A percentile compares a stretch with the other conserved stretches of the same genome.
Evolutionary conservation across 2,797 vertebrate genomes (phyloP).

Genomic region (Gymnothorax javanicus): DNA sequence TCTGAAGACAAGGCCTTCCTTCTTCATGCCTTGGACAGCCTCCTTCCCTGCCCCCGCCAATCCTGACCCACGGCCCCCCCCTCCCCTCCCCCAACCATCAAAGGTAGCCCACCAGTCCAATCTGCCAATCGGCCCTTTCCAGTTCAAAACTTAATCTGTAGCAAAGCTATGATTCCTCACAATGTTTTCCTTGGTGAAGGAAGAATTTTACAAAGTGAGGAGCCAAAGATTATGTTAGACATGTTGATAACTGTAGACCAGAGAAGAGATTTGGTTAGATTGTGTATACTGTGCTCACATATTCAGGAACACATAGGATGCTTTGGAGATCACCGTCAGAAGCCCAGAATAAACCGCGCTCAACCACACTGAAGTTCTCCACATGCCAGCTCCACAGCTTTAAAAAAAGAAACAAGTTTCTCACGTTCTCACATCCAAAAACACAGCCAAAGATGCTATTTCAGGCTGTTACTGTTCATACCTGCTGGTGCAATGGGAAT

Average conservation of each 20-base stretch:
- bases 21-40: not conserved
- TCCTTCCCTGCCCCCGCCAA: not conserved
- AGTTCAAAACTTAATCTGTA: not conserved
- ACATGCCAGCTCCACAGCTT: conserved; percentile 52
- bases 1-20: conserved; percentile 54
- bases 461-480: not conserved
- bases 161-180: not conserved
- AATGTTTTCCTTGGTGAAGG: not conserved
- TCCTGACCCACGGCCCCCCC: not conserved
- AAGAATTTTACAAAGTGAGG: not conserved
- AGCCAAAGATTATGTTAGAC: not conserved
- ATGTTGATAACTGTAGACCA: not conserved
- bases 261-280: not conserved
- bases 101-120: not conserved
- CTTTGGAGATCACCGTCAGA: conserved; percentile 60
- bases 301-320: conserved; percentile 50
- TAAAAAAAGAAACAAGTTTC: conserved; percentile 39
- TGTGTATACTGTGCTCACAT: not conserved
- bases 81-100: not conserved
- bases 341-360: conserved; percentile 43
- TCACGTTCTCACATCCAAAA: conserved; percentile 42
- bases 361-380: conserved; percentile 50
- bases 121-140: not conserved
- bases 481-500: conserved; percentile 13
- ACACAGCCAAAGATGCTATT: conserved; percentile 41